Evolutionary conservation across 2,797 vertebrate genomes (phyloP), one percentile per base, ranked within the genome.

Genomic region (Propithecus deckenii): DNA sequence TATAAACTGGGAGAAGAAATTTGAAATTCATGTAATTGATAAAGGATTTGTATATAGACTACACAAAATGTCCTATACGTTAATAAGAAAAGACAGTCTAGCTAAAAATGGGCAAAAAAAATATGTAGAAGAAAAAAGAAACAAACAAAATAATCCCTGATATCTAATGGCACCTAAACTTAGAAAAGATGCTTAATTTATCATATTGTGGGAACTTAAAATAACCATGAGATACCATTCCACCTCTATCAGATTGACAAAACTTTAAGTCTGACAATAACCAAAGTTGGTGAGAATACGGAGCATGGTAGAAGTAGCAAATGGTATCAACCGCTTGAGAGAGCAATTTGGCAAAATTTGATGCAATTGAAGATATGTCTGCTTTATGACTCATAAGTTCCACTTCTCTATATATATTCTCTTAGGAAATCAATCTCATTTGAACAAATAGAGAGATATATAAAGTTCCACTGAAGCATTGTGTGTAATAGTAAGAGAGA

Each of bases 1-100:
- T 84, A 9, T 72, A 55, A 25, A 38, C 18, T 84, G 91, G 80
- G 38, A 87, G 76, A 90, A 94, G 20, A 94, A 81, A 94, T 86
- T 89, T 86, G 48, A 65, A 95, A 81, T 87, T 10, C 25, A 22
- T 87, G 1, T 91, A 93, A 50, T 41, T 88, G 35, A 75, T 55
- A 41, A 50, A 94, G 25, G 25, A 86, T 89, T 92, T 93, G 28
- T 85, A 41, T 63, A 32, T 91, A 61, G 17, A 85, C 4, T 80
- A 46, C 63, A 18, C 7, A 75, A 57, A 43, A 74, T 23, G 79
- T 93, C 2, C 15, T 69, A 2, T 79, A 93, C 75, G 35, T 72
- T 75, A 69, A 5, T 69, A 50, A 91, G 79, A 69, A 91, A 69
- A 61, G 46, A 52, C 14, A 35, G 2, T 38, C 22, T 11, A 35